A percentile compares a stretch with the other conserved stretches of the same genome.
Conservation (phyloP, 2,113 vertebrate genomes). For the Laticauda laticaudata region DNA sequence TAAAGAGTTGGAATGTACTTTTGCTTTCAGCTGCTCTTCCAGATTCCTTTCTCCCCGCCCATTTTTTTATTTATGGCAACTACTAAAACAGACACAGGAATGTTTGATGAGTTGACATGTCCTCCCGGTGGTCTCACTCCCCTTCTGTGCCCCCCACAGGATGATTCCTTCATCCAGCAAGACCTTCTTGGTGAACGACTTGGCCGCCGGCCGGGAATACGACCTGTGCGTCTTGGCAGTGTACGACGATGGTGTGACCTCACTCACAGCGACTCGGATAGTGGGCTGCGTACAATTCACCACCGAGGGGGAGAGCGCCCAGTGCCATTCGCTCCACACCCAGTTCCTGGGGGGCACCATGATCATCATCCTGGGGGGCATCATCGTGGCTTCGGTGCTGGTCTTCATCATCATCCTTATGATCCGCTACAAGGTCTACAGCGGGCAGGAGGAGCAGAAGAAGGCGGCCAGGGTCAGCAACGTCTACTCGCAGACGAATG, state of each 20-base stretch:
- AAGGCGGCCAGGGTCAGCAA: slow-evolving; percentile 74
- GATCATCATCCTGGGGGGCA: slow-evolving; percentile 94
- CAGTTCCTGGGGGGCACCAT: slow-evolving; percentile 93
- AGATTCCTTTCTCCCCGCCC: too few relatives aligned
- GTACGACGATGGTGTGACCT: slow-evolving; percentile 85
- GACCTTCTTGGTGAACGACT: slow-evolving; percentile 88
- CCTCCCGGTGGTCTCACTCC: background rate
- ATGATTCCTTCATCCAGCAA: slow-evolving; percentile 90
- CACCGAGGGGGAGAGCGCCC: slow-evolving; percentile 78
- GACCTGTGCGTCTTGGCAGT: slow-evolving; percentile 91
- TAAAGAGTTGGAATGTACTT: too few relatives aligned
- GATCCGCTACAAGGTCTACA: slow-evolving; percentile 91
- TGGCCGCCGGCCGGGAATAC: slow-evolving; percentile 87
- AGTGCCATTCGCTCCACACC: slow-evolving; percentile 84
- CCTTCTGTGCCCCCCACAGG: slow-evolving; percentile 58
- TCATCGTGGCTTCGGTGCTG: slow-evolving; percentile 92
- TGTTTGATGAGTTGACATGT: too few relatives aligned
- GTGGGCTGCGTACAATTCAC: slow-evolving; percentile 89
- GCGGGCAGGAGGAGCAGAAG: slow-evolving; percentile 69
- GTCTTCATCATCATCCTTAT: slow-evolving; percentile 96
- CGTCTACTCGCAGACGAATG: slow-evolving; percentile 86
- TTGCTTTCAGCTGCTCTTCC: too few relatives aligned
- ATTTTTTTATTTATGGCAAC: too few relatives aligned
- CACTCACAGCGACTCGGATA: slow-evolving; percentile 82
- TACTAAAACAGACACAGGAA: too few relatives aligned